A percentile compares a stretch with the other conserved stretches of the same genome.
Evolutionary conservation across 2,113 vertebrate genomes (phyloP).

Genomic region (Perognathus longimembris): DNA sequence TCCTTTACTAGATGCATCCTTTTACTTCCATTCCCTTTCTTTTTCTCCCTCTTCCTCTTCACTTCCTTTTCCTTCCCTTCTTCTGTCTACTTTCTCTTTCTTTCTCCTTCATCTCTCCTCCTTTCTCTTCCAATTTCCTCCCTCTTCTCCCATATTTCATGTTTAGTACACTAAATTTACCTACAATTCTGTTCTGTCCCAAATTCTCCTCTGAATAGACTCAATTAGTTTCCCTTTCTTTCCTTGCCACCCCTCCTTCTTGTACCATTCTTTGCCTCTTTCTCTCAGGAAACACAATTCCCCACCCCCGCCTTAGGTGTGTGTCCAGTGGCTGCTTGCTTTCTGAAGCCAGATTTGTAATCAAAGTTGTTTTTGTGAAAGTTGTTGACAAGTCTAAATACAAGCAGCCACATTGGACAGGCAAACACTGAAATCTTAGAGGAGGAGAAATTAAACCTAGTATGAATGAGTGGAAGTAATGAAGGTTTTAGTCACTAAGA

Average conservation of each 20-base stretch:
- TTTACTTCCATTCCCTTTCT: not conserved
- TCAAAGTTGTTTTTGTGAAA: not conserved
- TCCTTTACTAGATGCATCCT: not conserved
- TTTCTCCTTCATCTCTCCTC: too few species aligned
- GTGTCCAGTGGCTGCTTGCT: not conserved
- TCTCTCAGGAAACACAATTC: not conserved
- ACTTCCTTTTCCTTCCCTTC: not conserved
- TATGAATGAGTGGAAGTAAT: not conserved
- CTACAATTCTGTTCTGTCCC: not conserved
- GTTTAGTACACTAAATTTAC: not conserved
- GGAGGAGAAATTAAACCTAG: not conserved
- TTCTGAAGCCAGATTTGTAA: not conserved
- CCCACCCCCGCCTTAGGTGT: too few species aligned
- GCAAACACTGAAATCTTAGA: not conserved
- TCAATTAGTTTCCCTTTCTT: not conserved
- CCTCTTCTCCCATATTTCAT: not conserved
- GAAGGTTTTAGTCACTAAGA: not conserved
- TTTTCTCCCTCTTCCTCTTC: not conserved
- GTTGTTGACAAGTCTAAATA: not conserved
- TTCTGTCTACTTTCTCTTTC: not conserved
- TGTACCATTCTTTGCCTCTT: not conserved
- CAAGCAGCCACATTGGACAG: not conserved
- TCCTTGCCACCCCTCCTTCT: not conserved
- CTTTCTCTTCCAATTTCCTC: accelerated
- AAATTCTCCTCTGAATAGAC: not conserved